Evolutionary conservation across 2,888 invertebrate genomes (phyloP).

Genomic region (Nysson spinosus): DNA sequence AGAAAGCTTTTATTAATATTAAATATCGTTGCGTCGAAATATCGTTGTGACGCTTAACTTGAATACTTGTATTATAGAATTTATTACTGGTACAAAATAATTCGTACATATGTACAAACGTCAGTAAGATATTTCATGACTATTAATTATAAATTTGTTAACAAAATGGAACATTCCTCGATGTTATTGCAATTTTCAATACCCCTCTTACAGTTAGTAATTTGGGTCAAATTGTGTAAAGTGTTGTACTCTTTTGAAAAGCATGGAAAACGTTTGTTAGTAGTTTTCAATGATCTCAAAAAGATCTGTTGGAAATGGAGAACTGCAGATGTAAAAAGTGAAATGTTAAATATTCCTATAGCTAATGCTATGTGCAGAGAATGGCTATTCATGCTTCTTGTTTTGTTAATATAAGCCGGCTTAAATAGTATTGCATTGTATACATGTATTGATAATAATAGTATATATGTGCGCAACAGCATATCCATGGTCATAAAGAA

Average conservation of each 20-base stretch:
- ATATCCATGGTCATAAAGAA: slow-evolving; percentile 52
- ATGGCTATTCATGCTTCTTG: slow-evolving; percentile 59
- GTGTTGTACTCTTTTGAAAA: slow-evolving; percentile 15
- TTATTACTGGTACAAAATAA: slow-evolving; percentile 22
- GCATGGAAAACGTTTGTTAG: slow-evolving; percentile 23
- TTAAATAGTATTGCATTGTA: slow-evolving; percentile 49
- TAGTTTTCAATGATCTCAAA: slow-evolving; percentile 24
- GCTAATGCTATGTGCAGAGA: slow-evolving; percentile 51
- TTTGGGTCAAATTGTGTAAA: slow-evolving; percentile 12
- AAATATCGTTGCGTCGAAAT: slow-evolving; percentile 1
- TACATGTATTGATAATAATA: slow-evolving; percentile 33
- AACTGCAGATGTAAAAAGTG: slow-evolving; percentile 35
- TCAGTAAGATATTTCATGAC: slow-evolving; percentile 11
- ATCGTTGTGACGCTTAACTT: slow-evolving; percentile 21
- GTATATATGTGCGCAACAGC: slow-evolving; percentile 48
- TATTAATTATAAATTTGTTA: neutral
- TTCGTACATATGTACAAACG: slow-evolving; percentile 21
- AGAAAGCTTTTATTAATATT: slow-evolving; percentile 21
- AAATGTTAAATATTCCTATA: slow-evolving; percentile 33
- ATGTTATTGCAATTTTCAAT: neutral
- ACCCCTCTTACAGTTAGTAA: neutral
- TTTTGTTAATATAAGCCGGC: slow-evolving; percentile 52
- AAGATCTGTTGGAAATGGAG: slow-evolving; percentile 11
- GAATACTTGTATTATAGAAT: slow-evolving; percentile 11
- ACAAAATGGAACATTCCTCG: neutral